Evolutionary conservation across 2,888 invertebrate genomes (phyloP).

Genomic region (Capitulum mitella): DNA sequence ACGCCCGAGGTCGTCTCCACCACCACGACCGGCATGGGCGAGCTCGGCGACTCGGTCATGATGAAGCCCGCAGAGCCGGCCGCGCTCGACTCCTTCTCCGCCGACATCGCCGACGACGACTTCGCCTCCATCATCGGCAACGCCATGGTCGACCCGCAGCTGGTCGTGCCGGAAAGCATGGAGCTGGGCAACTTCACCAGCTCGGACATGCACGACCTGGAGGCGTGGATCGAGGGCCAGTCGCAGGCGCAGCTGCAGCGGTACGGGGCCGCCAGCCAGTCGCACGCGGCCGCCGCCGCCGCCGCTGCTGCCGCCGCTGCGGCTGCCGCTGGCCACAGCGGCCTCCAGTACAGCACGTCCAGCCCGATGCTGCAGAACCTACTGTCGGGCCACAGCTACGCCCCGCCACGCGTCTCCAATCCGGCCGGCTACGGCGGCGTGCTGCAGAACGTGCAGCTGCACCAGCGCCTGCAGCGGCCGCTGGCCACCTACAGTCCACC

Average conservation of each 20-base stretch:
- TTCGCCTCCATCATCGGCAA: constrained; percentile 53
- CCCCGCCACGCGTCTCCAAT: constrained; percentile 28
- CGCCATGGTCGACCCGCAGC: constrained; percentile 54
- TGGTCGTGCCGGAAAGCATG: constrained; percentile 52
- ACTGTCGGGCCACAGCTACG: constrained; percentile 47
- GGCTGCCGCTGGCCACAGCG: too few relatives aligned
- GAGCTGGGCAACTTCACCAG: constrained; percentile 31
- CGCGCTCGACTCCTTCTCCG: constrained; percentile 27
- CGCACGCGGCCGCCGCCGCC: not conserved
- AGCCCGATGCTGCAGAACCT: constrained; percentile 68
- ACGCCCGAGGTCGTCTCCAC: constrained; percentile 60
- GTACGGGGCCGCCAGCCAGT: constrained; percentile 13
- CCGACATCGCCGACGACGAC: constrained; percentile 40
- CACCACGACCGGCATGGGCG: constrained; percentile 64
- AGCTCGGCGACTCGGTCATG: constrained; percentile 74
- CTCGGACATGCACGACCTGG: constrained; percentile 61
- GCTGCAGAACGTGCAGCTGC: constrained; percentile 26
- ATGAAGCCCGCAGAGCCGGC: constrained; percentile 27
- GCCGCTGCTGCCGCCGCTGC: too few relatives aligned
- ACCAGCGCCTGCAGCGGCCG: constrained; percentile 36
- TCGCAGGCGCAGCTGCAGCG: constrained; percentile 30
- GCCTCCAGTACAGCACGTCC: constrained; percentile 44
- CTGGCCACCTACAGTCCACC: constrained; percentile 57
- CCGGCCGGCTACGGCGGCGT: not conserved
- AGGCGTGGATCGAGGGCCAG: constrained; percentile 70